Percentiles rank a stretch among this genome's conserved stretches.
phyloP scores from a whole-genome alignment of 1,140 invertebrate genomes.

The Pseudomyrmex pallidus region DNA sequence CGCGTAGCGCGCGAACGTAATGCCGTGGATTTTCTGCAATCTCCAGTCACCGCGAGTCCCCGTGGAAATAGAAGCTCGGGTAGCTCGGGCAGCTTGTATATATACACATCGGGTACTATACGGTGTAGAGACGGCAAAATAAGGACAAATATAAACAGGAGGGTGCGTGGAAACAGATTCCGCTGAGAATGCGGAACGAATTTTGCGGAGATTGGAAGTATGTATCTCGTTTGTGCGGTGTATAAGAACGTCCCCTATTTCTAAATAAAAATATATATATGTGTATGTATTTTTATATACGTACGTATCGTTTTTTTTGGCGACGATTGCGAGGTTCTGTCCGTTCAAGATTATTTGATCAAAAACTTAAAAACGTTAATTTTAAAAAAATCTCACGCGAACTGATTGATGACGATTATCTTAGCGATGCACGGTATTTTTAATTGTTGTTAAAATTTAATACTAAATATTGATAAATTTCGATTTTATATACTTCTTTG shows the following conservation, averaged over 20 bases:
- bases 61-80: constrained; percentile 47
- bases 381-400: neutral
- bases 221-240: constrained; percentile 42
- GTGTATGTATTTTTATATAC: neutral
- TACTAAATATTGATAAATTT: neutral
- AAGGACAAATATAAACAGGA: constrained; percentile 61
- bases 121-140: constrained; percentile 39
- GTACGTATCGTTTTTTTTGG: constrained; percentile 11
- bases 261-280: too few species aligned
- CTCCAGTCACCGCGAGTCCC: constrained; percentile 46
- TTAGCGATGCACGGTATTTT: too few species aligned
- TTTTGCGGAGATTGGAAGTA: constrained; percentile 54
- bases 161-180: constrained; percentile 59
- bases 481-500: too few species aligned
- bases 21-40: constrained; percentile 52
- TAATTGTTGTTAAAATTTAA: too few species aligned
- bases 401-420: neutral
- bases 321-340: neutral
- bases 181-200: constrained; percentile 57
- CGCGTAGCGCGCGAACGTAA: constrained; percentile 29
- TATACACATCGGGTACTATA: constrained; percentile 5
- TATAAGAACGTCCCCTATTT: neutral
- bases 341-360: constrained; percentile 22
- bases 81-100: neutral
- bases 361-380: neutral